Evolutionary conservation across 1,140 invertebrate genomes (phyloP), one percentile per base, ranked within the genome.

Genomic region (Lordiphosa collinella): DNA sequence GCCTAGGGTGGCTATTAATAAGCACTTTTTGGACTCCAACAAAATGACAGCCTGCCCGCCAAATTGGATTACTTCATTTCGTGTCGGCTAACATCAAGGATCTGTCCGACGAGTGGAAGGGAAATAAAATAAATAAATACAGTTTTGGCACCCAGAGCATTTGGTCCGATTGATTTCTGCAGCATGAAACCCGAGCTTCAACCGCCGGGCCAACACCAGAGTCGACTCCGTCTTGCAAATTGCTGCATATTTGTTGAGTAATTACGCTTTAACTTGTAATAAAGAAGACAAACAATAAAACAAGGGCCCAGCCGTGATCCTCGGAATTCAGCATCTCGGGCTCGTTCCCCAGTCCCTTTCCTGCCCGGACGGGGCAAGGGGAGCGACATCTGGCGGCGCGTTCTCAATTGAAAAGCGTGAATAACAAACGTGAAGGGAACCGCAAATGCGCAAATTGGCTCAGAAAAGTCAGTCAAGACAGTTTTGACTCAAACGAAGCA

Each of bases 241-340:
- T 82, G 78, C 78, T 58, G 78, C 78, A 82, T 84, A 82, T 82
- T 82, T 82, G 78, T 82, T 82, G 78, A 82, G 78, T 82, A 82
- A 82, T 82, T 82, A 82, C 78, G 78, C 78, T 84, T 82, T 78
- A 82, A 78, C 78, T 82, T 82, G 78, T 82, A 82, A 82, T 82
- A 82, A 82, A 82, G 78, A 82, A 82, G 78, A 73, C 78, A 82
- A 82, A 82, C 78, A 82, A 82, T 84, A 84, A 82, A 84, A 82
- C 79, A 67, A 82, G 78, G 63, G 48, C 56, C 62, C 41, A 34
- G 52, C 60, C 74, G 49, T 50, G 63, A 74, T 60, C 37, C 64
- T 47, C 9, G n/a, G 6, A 25, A 14, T 4, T n/a, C 18, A 5
- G 1, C 31, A 14, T 18, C 38, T 35, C 8, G 7, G 3, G 13